These are phyloP conservation scores for Melanerpes aurifrons DNA, from an alignment of 2,113 vertebrate species.

Conservation along the genomic window DNA sequence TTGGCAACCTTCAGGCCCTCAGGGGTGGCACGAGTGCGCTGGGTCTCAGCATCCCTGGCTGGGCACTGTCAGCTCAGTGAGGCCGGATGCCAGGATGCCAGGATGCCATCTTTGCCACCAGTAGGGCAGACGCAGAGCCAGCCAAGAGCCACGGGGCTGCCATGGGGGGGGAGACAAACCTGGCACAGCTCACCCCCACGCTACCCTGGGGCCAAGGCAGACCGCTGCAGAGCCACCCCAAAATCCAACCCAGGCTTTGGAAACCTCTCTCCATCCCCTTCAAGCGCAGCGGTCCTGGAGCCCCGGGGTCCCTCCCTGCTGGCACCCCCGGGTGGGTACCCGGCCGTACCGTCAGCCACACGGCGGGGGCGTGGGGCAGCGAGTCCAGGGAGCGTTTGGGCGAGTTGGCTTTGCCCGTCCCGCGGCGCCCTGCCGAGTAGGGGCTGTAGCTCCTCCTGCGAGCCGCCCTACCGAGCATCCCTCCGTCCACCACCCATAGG, in stretches of 20 bases:
- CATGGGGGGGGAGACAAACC: rapidly evolving
- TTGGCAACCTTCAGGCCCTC: not conserved
- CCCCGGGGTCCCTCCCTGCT: not conserved
- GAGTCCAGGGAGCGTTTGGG: conserved; percentile 75
- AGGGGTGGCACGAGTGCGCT: rapidly evolving
- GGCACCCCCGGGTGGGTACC: not conserved
- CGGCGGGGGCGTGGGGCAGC: conserved; percentile 66
- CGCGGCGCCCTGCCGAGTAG: conserved; percentile 67
- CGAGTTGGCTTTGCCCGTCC: conserved; percentile 60
- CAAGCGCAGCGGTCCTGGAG: not conserved
- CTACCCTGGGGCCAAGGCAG: not conserved
- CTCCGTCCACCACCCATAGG: not conserved
- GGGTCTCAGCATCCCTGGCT: not conserved
- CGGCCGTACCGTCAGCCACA: conserved; percentile 81
- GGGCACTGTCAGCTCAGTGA: not conserved
- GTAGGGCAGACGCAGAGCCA: rapidly evolving
- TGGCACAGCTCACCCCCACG: not conserved
- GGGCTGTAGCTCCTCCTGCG: conserved; percentile 83
- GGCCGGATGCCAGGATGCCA: not conserved
- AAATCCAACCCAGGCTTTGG: not conserved
- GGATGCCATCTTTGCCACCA: not conserved
- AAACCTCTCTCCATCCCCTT: not conserved
- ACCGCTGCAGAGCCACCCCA: not conserved
- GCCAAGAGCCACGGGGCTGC: not conserved
- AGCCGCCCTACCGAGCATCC: conserved; percentile 53